Conservation (phyloP, 2,888 invertebrate species). For the Apomyelois bistriatella region DNA sequence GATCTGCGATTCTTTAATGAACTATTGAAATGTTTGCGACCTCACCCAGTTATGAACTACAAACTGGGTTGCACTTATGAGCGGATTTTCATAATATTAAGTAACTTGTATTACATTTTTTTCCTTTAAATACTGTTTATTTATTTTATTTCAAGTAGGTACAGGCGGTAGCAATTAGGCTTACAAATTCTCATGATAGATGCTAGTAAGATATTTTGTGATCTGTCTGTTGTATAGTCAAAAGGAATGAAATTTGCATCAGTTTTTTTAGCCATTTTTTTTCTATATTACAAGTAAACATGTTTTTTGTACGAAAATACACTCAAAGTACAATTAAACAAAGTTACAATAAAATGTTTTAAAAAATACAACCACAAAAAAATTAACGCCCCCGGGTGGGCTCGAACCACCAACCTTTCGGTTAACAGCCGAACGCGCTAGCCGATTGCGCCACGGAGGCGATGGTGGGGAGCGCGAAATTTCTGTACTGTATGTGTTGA, state of each 20-base stretch:
- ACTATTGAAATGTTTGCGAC: slow-evolving; percentile 47
- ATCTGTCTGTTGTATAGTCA: no score
- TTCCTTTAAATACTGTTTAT: no score
- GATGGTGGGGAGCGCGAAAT: slow-evolving; percentile 30
- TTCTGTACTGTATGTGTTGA: slow-evolving; percentile 8
- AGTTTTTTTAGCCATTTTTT: no score
- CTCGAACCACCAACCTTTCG: slow-evolving; percentile 99
- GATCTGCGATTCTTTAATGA: slow-evolving; percentile 44
- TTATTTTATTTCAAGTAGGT: no score
- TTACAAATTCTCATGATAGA: no score
- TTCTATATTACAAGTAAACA: no score
- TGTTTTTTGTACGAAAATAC: no score
- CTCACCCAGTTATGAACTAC: slow-evolving; percentile 30
- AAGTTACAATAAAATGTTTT: not conserved
- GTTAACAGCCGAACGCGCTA: slow-evolving; percentile 99
- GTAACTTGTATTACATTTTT: no score
- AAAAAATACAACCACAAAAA: slow-evolving; percentile 28
- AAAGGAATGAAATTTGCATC: no score
- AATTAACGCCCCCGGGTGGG: slow-evolving; percentile 93
- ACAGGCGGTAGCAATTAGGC: no score
- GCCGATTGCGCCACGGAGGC: slow-evolving; percentile 96
- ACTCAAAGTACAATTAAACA: not conserved
- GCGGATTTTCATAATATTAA: not conserved
- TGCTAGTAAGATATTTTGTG: no score
- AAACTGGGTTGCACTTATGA: slow-evolving; percentile 14